Evolutionary conservation across 2,797 vertebrate species (phyloP).

Genomic region (Chloroceryle amazona): DNA sequence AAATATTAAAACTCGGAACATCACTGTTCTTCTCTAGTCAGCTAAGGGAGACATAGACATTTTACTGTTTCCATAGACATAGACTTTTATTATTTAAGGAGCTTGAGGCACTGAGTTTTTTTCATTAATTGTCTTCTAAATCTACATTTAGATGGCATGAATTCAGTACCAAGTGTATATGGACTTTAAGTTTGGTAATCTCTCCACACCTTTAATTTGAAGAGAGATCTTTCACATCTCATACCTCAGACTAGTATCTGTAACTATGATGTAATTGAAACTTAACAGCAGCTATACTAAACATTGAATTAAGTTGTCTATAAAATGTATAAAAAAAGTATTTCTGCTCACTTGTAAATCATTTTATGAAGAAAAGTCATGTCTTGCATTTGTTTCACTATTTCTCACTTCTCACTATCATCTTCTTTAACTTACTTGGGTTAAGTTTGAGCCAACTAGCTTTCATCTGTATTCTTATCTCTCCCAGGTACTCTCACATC

Average conservation of each 20-base stretch:
- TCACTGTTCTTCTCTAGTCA: not conserved
- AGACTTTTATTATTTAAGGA: not conserved
- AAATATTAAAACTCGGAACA: not conserved
- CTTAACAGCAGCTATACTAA: not conserved
- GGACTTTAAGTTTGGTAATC: not conserved
- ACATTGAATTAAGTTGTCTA: not conserved
- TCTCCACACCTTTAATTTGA: not conserved
- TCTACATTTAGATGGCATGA: not conserved
- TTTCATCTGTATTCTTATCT: slow-evolving; percentile 10
- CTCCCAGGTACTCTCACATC: not conserved
- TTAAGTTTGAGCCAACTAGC: not conserved
- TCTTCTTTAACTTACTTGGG: not conserved
- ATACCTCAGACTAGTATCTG: not conserved
- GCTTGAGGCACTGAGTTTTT: not conserved
- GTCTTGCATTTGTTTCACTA: not conserved
- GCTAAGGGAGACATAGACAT: not conserved
- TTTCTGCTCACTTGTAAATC: not conserved
- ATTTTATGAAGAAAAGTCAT: not conserved
- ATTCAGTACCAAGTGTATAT: not conserved
- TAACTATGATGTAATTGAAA: not conserved
- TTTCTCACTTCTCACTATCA: not conserved
- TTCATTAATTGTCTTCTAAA: not conserved
- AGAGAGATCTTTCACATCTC: not conserved
- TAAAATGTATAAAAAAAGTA: not conserved
- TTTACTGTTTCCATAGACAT: too few relatives aligned